Percentiles rank a stretch among this genome's conserved stretches.
phyloP scores from a whole-genome alignment of 2,888 invertebrate species.

The Eupithecia dodoneata region DNA sequence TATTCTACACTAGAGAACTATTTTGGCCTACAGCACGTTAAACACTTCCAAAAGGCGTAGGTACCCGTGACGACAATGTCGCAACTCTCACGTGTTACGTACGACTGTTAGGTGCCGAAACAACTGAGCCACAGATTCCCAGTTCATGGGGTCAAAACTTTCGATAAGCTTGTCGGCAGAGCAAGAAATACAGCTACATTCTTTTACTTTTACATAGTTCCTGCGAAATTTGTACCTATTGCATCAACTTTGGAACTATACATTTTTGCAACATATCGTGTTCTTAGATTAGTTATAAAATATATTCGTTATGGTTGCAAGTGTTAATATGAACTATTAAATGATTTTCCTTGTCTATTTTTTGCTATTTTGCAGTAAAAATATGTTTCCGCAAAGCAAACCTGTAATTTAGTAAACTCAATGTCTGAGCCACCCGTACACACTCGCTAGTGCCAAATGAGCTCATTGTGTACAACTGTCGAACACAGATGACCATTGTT shows the following conservation, averaged over 20 bases:
- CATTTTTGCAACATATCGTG: not conserved
- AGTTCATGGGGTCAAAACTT: not conserved
- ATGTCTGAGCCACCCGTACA: not conserved
- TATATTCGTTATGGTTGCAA: too few species aligned
- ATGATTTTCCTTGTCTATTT: not conserved
- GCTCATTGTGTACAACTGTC: conserved; percentile 4
- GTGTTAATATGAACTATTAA: not conserved
- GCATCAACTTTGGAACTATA: not conserved
- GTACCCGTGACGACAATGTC: not conserved
- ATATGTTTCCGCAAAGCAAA: not conserved
- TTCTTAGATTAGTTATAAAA: not conserved
- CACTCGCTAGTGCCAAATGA: not conserved
- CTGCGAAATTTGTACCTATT: not conserved
- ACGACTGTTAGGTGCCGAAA: not conserved
- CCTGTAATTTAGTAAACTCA: not conserved
- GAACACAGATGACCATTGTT: not conserved
- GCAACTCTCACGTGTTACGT: not conserved
- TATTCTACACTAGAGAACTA: too few species aligned
- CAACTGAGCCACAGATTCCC: not conserved
- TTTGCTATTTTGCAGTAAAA: not conserved
- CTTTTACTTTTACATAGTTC: not conserved
- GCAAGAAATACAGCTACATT: not conserved
- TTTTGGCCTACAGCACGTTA: too few species aligned
- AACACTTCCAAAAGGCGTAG: too few species aligned
- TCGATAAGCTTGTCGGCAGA: not conserved